phyloP scores from a whole-genome alignment of 2,888 invertebrate genomes.

The Nemotelus pantherinus region DNA sequence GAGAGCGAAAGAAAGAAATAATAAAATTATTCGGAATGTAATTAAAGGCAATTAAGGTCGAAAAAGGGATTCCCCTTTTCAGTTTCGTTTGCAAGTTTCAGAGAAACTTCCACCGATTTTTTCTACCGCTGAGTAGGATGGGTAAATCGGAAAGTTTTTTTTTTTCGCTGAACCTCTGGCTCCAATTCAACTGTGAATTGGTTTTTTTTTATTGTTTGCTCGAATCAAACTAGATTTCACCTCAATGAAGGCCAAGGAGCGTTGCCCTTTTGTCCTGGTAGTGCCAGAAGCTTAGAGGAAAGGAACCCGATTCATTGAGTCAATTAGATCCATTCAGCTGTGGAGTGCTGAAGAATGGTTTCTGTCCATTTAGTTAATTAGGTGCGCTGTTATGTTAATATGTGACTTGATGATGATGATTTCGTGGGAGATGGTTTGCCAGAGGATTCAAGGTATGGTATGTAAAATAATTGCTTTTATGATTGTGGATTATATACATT shows the following conservation, averaged over 20 bases:
- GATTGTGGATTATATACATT: no score
- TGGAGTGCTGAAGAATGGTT: no score
- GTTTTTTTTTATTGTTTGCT: constrained; percentile 22
- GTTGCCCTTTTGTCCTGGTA: constrained; percentile 10
- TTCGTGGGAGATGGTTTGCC: no score
- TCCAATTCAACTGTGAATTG: background rate
- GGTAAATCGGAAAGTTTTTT: constrained; percentile 33
- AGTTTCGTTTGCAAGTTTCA: background rate
- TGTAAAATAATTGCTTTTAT: no score
- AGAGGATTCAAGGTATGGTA: no score
- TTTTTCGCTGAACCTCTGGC: background rate
- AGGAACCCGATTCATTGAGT: constrained; percentile 31
- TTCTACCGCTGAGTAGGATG: background rate
- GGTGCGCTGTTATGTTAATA: no score
- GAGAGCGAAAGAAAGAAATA: constrained; percentile 26
- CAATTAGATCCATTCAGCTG: constrained; percentile 38
- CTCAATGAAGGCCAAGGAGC: constrained; percentile 9
- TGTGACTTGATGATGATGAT: no score
- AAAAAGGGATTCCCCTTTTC: constrained; percentile 13
- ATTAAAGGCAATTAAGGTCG: constrained; percentile 40
- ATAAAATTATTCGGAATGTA: constrained; percentile 43
- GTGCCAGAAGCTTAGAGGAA: background rate
- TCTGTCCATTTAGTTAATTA: no score
- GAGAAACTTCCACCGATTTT: background rate
- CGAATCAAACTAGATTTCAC: constrained; percentile 28